Base-by-base conservation (phyloP, 2,797 vertebrate species). In the Carcharodon carcharias region DNA sequence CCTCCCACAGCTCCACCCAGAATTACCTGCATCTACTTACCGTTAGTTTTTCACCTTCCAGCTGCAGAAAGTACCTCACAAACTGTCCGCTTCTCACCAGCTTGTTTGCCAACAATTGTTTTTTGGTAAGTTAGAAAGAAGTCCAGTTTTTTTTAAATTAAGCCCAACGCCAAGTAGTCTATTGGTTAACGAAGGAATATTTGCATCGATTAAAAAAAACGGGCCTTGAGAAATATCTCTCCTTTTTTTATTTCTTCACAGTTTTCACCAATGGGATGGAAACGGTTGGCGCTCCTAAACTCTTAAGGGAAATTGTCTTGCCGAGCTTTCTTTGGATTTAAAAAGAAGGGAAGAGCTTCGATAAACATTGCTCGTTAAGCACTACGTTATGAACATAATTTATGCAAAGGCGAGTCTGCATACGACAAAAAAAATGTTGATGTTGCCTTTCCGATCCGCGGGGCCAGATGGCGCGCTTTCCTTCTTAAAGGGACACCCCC, bases 301-400 rank as follows among this genome's bases (percentile, higher is more conserved):
- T 91, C 88, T n/a, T 92, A 40, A 40, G 18, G n/a, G 58, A 65
- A 65, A 92, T 92, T 40, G 61, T n/a, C 89, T 92, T 23, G 16
- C 35, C 89, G 35, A 65, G 89, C 58, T 65, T 63, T 58, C 89
- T 92, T 91, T 91, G 56, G n/a, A 58, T 61, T 91, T 61, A 92
- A 92, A 92, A n/a, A 65, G 26, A 35, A 9, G 58, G 35, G 1
- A 63, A 14, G 58, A 7, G 89, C 61, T 92, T 65, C 58, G 61
- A 92, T 92, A 92, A 91, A 91, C 88, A 98, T 98, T 98, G 98
- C 98, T 98, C 98, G 99, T 98, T 98, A 98, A 71, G 98, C 98
- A 98, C 99, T 99, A 99, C 99, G 99, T 99, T 99, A 99, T 99
- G 98, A 99, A 98, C 99, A 99, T 99, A 99, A 99, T 99, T 99